Evolutionary conservation across 2,797 vertebrate genomes (phyloP), one percentile per base, ranked within the genome.

Genomic region (Miichthys miiuy): DNA sequence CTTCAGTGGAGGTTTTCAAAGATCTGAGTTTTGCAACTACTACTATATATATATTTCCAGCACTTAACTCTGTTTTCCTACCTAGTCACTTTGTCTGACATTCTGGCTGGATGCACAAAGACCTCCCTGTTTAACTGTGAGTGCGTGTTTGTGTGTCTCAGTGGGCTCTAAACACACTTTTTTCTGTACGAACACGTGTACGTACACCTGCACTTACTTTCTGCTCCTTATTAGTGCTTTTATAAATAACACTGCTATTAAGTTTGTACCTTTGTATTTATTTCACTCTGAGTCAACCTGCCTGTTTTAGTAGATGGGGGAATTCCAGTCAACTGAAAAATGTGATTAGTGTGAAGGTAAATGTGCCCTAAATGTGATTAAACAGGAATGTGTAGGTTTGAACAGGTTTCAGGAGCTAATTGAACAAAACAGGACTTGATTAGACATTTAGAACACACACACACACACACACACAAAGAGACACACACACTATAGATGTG

Each of bases 81-180:
- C 68, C 65, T 77, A 42, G 25, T 71, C 21, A 48, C 56, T 75
- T 72, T 20, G 69, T 73, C 57, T 63, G 58, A 73, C 70, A 56
- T 41, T 72, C 23, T 27, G 67, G 54, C 50, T 66, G 21, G 50
- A 82, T 48, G 61, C 68, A 93, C 86, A 93, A 89, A 86, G 91
- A 81, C 68, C 47, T 65, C 72, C 67, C 80, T 90, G 90, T 90
- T 81, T 23, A 54, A 80, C 67, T 50, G 5, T 44, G 51, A 62
- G 54, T 70, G 56, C 77, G 66, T 69, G 44, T 57, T 70, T 80
- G 56, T 75, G 61, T 70, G 20, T 72, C 21, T 84, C 38, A 56
- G 44, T 48, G 54, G 55, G 57, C 61, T 80, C 71, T 68, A 52
- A 86, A 79, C 63, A 88, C 76, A 82, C 83, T 68, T 69, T 54